These are phyloP conservation scores for Anguilla japonica DNA, from an alignment of 2,113 vertebrate species.

Conservation along the genomic window DNA sequence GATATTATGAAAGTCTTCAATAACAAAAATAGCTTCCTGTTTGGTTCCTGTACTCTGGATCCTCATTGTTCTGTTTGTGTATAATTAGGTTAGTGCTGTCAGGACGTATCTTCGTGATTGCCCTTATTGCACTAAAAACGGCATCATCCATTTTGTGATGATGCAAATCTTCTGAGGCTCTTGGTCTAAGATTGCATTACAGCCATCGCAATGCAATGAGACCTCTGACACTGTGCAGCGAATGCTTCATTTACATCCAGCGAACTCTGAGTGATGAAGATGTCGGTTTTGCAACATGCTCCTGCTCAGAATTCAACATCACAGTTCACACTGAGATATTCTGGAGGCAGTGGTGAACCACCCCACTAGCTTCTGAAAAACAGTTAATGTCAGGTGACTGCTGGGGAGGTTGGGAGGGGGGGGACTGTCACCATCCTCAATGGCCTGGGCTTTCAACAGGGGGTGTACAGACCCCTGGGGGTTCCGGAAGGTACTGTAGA, in stretches of 20 bases:
- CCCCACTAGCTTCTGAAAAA: background rate
- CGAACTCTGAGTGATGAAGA: slow-evolving; percentile 5
- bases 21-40: background rate
- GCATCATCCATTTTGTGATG: background rate
- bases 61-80: background rate
- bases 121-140: background rate
- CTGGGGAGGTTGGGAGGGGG: background rate
- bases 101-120: background rate
- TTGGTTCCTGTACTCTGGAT: background rate
- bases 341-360: background rate
- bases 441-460: too few relatives aligned
- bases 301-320: background rate
- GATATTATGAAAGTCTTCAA: background rate
- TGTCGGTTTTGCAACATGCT: background rate
- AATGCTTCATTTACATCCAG: background rate
- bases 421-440: background rate
- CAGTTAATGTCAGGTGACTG: slow-evolving; percentile 12
- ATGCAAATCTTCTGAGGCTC: background rate
- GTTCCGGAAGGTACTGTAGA: too few relatives aligned
- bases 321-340: slow-evolving; percentile 11
- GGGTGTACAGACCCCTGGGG: too few relatives aligned
- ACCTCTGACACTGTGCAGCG: background rate
- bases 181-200: background rate
- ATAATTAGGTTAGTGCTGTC: background rate
- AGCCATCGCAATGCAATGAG: background rate